Conservation (phyloP, 1,140 invertebrate genomes). For the Sitophilus oryzae region DNA sequence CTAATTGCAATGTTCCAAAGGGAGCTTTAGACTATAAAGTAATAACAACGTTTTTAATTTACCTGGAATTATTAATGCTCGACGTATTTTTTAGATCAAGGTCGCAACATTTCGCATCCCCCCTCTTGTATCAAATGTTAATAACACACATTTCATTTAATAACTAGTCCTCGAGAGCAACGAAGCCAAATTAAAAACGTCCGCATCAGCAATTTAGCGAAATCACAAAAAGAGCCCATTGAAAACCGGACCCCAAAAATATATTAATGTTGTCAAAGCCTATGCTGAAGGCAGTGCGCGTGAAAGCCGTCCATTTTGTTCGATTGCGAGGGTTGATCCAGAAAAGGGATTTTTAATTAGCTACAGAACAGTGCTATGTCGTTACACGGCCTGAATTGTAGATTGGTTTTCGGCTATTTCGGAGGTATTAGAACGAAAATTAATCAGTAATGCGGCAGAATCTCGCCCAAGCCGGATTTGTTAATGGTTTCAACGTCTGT, state of each 20-base stretch:
- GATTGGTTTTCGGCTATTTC: slow-evolving; percentile 13
- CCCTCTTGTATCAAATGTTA: not conserved
- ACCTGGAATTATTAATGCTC: too few relatives aligned
- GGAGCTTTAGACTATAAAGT: too few relatives aligned
- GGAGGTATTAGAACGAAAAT: not conserved
- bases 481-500: too few relatives aligned
- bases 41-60: too few relatives aligned
- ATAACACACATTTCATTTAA: slow-evolving; percentile 2
- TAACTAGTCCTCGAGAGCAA: slow-evolving; percentile 14
- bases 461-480: not conserved
- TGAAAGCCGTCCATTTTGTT: slow-evolving; percentile 29
- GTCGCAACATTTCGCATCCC: not conserved
- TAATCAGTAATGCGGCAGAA: not conserved
- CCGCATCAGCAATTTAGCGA: slow-evolving; percentile 26
- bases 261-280: slow-evolving; percentile 28
- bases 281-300: slow-evolving; percentile 28
- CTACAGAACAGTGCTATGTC: slow-evolving; percentile 18
- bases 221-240: slow-evolving; percentile 17
- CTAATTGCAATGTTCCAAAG: too few relatives aligned
- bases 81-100: too few relatives aligned
- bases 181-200: slow-evolving; percentile 23
- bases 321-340: slow-evolving; percentile 25
- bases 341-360: slow-evolving; percentile 30
- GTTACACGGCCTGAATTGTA: slow-evolving; percentile 13
- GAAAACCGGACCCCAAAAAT: slow-evolving; percentile 14